Conservation (phyloP, 2,797 vertebrate genomes). For the Carduelis carduelis region DNA sequence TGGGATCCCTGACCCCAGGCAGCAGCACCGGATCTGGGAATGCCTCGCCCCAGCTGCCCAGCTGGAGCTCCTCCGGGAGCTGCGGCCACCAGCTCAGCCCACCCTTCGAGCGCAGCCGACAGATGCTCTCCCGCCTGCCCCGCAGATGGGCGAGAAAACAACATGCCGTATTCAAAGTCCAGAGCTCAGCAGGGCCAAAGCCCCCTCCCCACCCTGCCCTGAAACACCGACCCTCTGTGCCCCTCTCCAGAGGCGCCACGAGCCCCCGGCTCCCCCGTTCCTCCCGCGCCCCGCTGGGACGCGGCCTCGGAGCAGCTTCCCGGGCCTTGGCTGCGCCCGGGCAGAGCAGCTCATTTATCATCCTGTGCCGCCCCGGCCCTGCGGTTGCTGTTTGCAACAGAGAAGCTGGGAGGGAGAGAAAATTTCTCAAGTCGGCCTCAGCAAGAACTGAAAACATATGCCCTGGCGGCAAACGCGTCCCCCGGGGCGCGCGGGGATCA, state of each 20-base stretch:
- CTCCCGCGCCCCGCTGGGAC: accelerated
- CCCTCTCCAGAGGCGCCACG: accelerated
- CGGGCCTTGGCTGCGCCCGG: background rate
- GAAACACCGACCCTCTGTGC: background rate
- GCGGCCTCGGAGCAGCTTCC: background rate
- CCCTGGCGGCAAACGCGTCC: constrained; percentile 48
- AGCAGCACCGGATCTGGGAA: background rate
- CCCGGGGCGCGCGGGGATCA: background rate
- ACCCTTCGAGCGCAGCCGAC: background rate
- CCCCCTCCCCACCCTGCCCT: background rate
- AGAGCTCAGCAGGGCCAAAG: background rate
- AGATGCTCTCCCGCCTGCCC: constrained; percentile 20
- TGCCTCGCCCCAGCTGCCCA: background rate
- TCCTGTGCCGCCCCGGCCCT: constrained; percentile 20
- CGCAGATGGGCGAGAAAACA: constrained; percentile 37
- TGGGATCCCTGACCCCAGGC: background rate
- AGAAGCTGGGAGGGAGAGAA: constrained; percentile 49
- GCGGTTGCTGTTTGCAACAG: constrained; percentile 56
- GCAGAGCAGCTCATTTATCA: constrained; percentile 64
- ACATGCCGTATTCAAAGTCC: background rate
- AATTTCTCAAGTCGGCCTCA: constrained; percentile 60
- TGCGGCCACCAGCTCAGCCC: background rate
- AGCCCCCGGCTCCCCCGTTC: background rate
- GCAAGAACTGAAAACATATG: constrained; percentile 62
- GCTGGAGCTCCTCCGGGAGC: background rate